Evolutionary conservation across 2,797 vertebrate genomes (phyloP), one percentile per base, ranked within the genome.

Genomic region (Aotus griseimembra): DNA sequence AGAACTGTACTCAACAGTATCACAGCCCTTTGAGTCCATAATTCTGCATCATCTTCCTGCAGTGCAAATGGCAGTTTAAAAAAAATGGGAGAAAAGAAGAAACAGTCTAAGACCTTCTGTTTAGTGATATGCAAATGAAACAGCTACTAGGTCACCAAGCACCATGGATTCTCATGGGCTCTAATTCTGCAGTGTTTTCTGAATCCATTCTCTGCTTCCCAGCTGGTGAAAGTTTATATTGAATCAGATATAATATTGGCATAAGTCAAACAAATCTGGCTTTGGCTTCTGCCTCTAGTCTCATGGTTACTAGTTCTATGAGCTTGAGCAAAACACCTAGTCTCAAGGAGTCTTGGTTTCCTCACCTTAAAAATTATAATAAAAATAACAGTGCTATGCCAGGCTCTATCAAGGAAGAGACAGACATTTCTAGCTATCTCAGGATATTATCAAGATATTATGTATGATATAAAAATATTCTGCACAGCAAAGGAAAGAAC

Each of bases 111-210:
- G 87, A 93, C 61, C 81, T 95, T 96, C 96, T 73, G 64, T 94
- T 95, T 93, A 94, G 96, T 83, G 91, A 95, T 75, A 97, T 91
- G 93, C 83, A 97, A 96, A 96, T 93, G 73, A 91, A 86, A 72
- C 57, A 88, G 88, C 88, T 94, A 82, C 85, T 90, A 88, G 97
- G 96, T 96, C 75, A 9, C 97, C 94, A 94, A 88, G 86, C 82
- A 86, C 91, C 75, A 44, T 1, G 52, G 93, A 96, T 90, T 87
- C 95, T 96, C 67, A 52, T 1, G 50, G 93, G 96, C 90, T 87
- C 95, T 96, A 96, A 97, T 92, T 95, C 91, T 83, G 58, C 58
- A 94, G 33, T 80, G 75, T 88, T 88, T 94, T 83, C 73, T 39
- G 19, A 95, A 80, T 93, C 88, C 80, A 75, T 48, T 94, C 77